phyloP scores from a whole-genome alignment of 2,113 vertebrate species.

The Paramormyrops kingsleyae region DNA sequence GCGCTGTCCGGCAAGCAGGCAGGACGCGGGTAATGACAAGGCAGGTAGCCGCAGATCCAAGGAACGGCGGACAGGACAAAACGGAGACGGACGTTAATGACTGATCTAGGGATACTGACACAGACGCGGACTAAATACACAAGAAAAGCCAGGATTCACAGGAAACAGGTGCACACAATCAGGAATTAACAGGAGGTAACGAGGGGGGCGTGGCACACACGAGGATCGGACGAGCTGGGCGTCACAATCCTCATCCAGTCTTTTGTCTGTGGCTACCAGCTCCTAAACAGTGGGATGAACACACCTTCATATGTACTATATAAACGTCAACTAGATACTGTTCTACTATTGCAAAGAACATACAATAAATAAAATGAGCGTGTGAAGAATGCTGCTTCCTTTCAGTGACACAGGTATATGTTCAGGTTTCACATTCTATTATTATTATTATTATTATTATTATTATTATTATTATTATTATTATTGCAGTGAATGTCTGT shows the following conservation, averaged over 20 bases:
- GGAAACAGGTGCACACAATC: too few relatives aligned
- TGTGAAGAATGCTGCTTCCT: not conserved
- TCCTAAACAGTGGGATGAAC: not conserved
- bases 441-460: not conserved
- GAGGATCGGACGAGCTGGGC: too few relatives aligned
- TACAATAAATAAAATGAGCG: not conserved
- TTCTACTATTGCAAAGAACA: not conserved
- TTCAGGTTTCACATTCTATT: not conserved
- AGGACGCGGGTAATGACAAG: too few relatives aligned
- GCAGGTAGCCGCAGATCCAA: too few relatives aligned
- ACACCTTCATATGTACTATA: not conserved
- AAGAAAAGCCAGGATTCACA: too few relatives aligned
- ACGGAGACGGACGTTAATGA: too few relatives aligned
- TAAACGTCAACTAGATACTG: not conserved
- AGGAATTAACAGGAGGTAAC: too few relatives aligned
- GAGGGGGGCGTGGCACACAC: too few relatives aligned
- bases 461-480: not conserved
- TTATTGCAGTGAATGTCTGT: not conserved
- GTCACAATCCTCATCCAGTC: not conserved
- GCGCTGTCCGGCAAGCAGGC: too few relatives aligned
- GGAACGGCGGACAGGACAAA: too few relatives aligned
- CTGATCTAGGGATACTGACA: too few relatives aligned
- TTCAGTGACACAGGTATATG: not conserved
- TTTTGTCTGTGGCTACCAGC: not conserved
- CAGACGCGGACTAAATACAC: too few relatives aligned